Evolutionary conservation across 2,888 invertebrate genomes (phyloP), one percentile per base, ranked within the genome.

Genomic region (Dendrolimus houi): DNA sequence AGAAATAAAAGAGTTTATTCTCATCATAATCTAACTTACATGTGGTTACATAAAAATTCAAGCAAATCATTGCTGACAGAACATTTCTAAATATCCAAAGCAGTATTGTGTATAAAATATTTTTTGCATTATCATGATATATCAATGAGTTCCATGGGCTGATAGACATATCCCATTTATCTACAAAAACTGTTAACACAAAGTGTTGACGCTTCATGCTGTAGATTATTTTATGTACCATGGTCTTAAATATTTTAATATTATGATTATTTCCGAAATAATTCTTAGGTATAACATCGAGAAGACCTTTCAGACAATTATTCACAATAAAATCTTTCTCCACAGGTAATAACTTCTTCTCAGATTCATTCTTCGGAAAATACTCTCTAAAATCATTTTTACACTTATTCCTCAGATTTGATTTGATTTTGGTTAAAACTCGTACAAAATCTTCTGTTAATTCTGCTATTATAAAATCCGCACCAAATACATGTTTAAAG

Each of bases 31-130:
- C 83, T 10, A 85, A 62, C 75, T 87, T 88, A 55, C 83, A 82
- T 54, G 85, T 83, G 14, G 91, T 87, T 7, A 90, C 85, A 74
- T 87, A 84, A 69, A 87, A 91, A 61, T 85, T 87, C 17, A 90
- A 67, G 41, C 72, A 72, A 60, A 91, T 78, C 54, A 90, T 81
- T n/a, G 85, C 68, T 52, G 86, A 75, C 9, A 91, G 62, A 40
- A 89, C 60, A 64, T 78, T 67, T 69, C 77, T 79, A 1, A 83
- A 61, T 58, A 89, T 72, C 87, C 87, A 89, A 53, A 66, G 6
- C 10, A 85, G 17, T 54, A 80, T 68, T 54, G 65, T 64, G 54
- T 62, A 63, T 14, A 89, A 62, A 62, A 83, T 62, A 14, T 63
- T 65, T 54, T 59, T 67, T 17, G 69, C 53, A 57, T 42, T 54